Evolutionary conservation across 2,113 vertebrate genomes (phyloP).

Genomic region (Balaeniceps rex): DNA sequence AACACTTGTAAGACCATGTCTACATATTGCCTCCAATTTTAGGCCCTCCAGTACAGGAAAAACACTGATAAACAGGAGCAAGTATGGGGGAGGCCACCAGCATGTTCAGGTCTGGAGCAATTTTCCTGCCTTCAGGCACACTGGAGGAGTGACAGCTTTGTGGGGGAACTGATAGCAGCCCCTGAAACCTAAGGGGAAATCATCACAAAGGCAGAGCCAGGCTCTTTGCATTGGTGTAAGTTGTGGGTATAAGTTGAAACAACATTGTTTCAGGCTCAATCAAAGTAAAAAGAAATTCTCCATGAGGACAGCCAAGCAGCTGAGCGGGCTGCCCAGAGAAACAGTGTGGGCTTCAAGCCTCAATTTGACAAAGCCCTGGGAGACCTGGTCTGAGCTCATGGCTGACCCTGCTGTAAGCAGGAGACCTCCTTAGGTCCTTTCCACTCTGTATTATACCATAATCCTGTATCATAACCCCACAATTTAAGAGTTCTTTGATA

Average conservation of each 20-base stretch:
- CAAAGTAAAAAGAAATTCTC: not conserved
- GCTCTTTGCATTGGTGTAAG: not conserved
- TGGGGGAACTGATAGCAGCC: rapidly evolving
- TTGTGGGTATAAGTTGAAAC: not conserved
- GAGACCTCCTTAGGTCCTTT: not conserved
- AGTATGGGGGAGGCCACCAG: not conserved
- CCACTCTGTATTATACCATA: not conserved
- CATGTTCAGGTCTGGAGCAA: not conserved
- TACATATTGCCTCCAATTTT: not conserved
- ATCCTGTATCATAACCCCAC: not conserved
- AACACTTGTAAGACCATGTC: not conserved
- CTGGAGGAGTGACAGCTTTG: not conserved
- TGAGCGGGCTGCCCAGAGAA: not conserved
- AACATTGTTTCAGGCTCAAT: not conserved
- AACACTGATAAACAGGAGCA: not conserved
- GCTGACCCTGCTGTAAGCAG: not conserved
- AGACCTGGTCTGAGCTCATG: not conserved
- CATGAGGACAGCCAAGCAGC: not conserved
- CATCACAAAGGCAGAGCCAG: not conserved
- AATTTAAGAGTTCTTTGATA: not conserved
- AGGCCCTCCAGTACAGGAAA: not conserved
- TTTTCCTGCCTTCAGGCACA: not conserved
- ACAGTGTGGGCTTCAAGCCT: not conserved
- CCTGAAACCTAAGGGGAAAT: not conserved
- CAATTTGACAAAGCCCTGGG: not conserved